Percentiles rank a stretch among this genome's conserved stretches.
Evolutionary conservation across 1,140 invertebrate species (phyloP).

Genomic region (Ectropis grisescens): DNA sequence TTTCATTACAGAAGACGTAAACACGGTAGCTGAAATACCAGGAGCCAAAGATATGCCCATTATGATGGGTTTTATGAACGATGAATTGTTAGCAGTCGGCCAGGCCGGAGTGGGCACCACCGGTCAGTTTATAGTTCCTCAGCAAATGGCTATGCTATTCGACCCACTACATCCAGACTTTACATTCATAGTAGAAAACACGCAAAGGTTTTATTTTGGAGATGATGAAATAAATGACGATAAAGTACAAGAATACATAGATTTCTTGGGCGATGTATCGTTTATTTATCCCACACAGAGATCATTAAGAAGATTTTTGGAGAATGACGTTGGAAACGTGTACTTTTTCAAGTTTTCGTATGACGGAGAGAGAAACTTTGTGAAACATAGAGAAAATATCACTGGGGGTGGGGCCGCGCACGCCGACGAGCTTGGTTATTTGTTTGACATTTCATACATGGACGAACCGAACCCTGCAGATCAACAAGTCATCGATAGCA

Average conservation of each 20-base stretch:
- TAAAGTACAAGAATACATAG: background rate
- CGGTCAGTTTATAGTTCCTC: constrained; percentile 5
- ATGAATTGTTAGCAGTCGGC: constrained; percentile 8
- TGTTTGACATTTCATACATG: constrained; percentile 15
- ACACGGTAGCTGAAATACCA: constrained; percentile 11
- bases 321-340: constrained; percentile 18
- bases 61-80: constrained; percentile 23
- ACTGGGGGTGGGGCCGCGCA: constrained; percentile 13
- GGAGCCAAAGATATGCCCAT: constrained; percentile 21
- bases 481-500: constrained; percentile 21
- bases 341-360: constrained; percentile 29
- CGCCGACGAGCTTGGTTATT: constrained; percentile 24
- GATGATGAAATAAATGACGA: background rate
- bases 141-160: constrained; percentile 14
- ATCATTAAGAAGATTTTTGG: constrained; percentile 8
- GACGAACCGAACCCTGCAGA: constrained; percentile 12
- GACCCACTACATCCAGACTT: constrained; percentile 6
- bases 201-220: background rate
- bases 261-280: background rate
- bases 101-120: background rate
- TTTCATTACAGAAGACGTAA: constrained; percentile 24
- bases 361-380: constrained; percentile 17
- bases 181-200: background rate
- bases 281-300: background rate
- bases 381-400: constrained; percentile 6